These are phyloP conservation scores for Chrysotoxum bicinctum DNA, from an alignment of 2,888 invertebrate genomes.

Conservation along the genomic window DNA sequence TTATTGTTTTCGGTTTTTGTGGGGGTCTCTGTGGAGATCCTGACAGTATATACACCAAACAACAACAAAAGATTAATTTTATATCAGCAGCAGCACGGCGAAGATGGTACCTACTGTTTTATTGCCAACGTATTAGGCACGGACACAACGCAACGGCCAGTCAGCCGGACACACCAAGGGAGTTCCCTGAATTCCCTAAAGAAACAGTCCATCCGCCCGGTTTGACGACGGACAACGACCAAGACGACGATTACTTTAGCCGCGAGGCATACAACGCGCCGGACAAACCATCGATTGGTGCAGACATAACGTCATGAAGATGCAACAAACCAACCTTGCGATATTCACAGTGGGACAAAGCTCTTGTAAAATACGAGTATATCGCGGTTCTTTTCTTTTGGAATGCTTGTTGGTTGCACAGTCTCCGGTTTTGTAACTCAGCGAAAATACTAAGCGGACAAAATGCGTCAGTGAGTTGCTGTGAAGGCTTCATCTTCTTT, in stretches of 20 bases:
- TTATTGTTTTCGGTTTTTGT: background rate
- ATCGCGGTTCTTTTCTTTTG: too few species aligned
- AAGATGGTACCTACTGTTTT: constrained; percentile 76
- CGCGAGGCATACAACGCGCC: constrained; percentile 50
- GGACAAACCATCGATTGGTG: constrained; percentile 52
- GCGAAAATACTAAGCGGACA: too few species aligned
- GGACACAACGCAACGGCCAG: constrained; percentile 63
- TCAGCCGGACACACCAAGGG: constrained; percentile 74
- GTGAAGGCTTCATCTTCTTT: too few species aligned
- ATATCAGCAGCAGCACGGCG: constrained; percentile 70
- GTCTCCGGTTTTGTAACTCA: too few species aligned
- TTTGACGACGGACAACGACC: constrained; percentile 38
- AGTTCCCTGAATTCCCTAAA: constrained; percentile 73
- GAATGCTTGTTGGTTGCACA: too few species aligned
- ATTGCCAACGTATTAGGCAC: constrained; percentile 77
- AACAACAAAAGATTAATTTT: constrained; percentile 68
- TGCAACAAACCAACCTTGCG: constrained; percentile 34
- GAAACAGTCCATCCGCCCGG: constrained; percentile 51
- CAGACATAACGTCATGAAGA: constrained; percentile 70
- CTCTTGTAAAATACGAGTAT: background rate
- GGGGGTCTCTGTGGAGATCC: constrained; percentile 15
- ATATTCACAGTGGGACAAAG: background rate
- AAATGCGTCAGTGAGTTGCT: too few species aligned
- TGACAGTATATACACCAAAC: constrained; percentile 16
- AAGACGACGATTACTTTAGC: constrained; percentile 60